phyloP scores from a whole-genome alignment of 2,888 invertebrate genomes.

The Minunthozetes semirufus region DNA sequence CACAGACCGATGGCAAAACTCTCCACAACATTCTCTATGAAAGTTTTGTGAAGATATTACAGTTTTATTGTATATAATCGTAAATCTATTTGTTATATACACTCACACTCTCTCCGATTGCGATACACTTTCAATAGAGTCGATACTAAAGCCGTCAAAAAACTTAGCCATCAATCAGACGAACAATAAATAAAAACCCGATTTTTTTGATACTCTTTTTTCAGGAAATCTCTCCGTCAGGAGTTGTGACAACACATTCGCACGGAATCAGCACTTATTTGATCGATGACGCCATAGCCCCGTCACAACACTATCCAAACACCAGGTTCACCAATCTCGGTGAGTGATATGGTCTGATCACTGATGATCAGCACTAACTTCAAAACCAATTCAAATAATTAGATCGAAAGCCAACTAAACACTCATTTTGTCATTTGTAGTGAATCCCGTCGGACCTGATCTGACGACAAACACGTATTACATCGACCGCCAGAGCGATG shows the following conservation, averaged over 20 bases:
- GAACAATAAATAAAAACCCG: neutral
- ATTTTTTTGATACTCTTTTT: neutral
- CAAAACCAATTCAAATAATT: neutral
- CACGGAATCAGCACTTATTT: constrained; percentile 37
- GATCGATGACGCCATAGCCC: constrained; percentile 34
- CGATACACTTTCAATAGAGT: no score
- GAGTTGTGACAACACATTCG: constrained; percentile 20
- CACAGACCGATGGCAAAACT: neutral
- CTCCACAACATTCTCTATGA: neutral
- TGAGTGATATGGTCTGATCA: neutral
- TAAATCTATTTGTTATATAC: no score
- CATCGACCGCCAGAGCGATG: constrained; percentile 19
- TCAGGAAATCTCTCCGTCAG: constrained; percentile 20
- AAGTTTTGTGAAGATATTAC: neutral
- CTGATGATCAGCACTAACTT: neutral
- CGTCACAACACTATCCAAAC: constrained; percentile 12
- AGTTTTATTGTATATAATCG: neutral
- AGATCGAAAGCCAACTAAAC: neutral
- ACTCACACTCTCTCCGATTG: no score
- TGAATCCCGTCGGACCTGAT: constrained; percentile 23
- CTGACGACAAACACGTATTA: constrained; percentile 24
- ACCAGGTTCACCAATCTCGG: constrained; percentile 28
- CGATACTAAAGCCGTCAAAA: neutral
- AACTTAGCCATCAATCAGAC: neutral
- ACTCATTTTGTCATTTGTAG: neutral